Evolutionary conservation across 2,888 invertebrate genomes (phyloP), one percentile per base, ranked within the genome.

Genomic region (Amphipoea lucens): DNA sequence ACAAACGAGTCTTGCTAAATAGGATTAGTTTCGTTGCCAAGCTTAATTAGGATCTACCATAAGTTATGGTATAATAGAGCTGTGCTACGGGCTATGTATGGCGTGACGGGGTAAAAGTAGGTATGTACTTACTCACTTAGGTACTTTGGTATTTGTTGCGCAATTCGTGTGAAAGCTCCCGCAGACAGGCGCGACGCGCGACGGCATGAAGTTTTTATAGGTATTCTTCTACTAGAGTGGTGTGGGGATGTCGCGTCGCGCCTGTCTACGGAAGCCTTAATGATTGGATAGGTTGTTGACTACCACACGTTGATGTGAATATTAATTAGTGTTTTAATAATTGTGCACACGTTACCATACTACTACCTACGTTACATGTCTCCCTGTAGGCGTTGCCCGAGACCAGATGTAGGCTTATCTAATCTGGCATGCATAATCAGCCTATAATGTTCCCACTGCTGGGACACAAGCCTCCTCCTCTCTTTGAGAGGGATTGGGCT

Each of bases 1-100:
- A 82, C 75, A 82, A 82, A 87, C 78, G 69, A 78, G 68, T 82
- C 76, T 76, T 76, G 79, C 69, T 76, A 72, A 79, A 82, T 84
- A 65, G 63, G 40, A 87, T 85, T 85, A 67, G 78, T 75, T 70
- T 86, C 77, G 67, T 76, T 74, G 12, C 67, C 67, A 23, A 75
- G 68, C 45, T 45, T 85, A 77, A 74, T 81, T 87, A 86, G 81
- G 29, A n/a, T 62, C 20, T 73, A 40, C 77, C 77, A 69, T 83
- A 83, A 72, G 71, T 80, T 82, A 86, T 78, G 79, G 80, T 80
- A 63, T 77, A 81, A 80, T 81, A 60, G 57, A 71, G 48, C 29
- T 70, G 40, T 45, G 48, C 71, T 57, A 36, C 51, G 51, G 11
- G 36, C 36, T 70, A 23, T 70, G 11, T 74, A 72, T 72, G 78